A percentile compares a stretch with the other conserved stretches of the same genome.
phyloP scores from a whole-genome alignment of 2,888 invertebrate genomes.

The Gastracanthus pulcherrimus region DNA sequence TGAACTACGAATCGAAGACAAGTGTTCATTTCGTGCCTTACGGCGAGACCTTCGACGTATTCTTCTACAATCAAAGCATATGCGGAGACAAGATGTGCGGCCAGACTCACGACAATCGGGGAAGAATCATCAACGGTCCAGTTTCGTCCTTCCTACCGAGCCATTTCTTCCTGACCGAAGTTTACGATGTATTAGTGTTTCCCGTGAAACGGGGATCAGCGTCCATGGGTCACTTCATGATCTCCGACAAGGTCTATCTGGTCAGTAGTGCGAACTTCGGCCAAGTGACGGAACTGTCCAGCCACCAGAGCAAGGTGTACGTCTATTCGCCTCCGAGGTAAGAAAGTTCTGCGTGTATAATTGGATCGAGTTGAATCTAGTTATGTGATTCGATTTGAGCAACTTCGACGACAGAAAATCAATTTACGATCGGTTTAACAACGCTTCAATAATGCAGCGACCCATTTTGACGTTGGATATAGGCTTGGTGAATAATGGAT shows the following conservation, averaged over 20 bases:
- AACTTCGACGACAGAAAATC: not conserved
- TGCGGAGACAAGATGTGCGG: not conserved
- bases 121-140: not conserved
- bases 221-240: slow-evolving; percentile 3
- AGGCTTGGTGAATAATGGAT: too few relatives aligned
- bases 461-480: too few relatives aligned
- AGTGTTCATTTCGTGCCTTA: not conserved
- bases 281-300: not conserved
- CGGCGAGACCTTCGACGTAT: not conserved
- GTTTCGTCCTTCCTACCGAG: not conserved
- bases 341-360: not conserved
- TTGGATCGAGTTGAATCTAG: too few relatives aligned
- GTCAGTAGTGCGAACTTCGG: slow-evolving; percentile 11
- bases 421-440: not conserved
- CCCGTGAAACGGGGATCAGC: not conserved
- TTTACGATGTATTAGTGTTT: not conserved
- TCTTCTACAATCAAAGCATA: not conserved
- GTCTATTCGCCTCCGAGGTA: not conserved
- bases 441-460: too few relatives aligned
- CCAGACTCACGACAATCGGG: not conserved
- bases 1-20: not conserved
- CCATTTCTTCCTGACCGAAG: not conserved
- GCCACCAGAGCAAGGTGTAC: not conserved
- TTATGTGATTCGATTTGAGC: too few relatives aligned
- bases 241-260: slow-evolving; percentile 1